A percentile compares a stretch with the other conserved stretches of the same genome.
Evolutionary conservation across 2,113 vertebrate species (phyloP).

Genomic region (Smithornis capensis): DNA sequence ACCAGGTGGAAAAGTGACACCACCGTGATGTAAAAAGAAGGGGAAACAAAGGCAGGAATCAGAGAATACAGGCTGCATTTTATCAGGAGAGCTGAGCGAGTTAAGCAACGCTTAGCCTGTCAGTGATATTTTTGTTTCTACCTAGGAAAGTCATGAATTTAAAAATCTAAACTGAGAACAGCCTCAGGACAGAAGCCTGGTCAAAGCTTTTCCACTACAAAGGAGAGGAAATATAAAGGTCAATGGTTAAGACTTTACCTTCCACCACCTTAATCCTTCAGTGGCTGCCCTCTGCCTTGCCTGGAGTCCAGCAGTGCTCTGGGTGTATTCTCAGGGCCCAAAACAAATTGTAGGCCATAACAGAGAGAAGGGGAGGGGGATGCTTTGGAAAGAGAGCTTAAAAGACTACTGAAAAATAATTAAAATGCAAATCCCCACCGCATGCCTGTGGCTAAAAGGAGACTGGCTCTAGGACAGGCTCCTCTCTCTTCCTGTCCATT

Average conservation of each 20-base stretch:
- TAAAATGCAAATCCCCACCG: conserved; percentile 46
- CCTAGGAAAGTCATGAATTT: not conserved
- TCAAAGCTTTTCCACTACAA: not conserved
- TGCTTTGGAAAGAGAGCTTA: conserved; percentile 42
- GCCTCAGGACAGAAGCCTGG: not conserved
- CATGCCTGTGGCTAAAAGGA: conserved; percentile 45
- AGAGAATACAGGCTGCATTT: not conserved
- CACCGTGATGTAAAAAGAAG: not conserved
- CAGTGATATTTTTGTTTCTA: not conserved
- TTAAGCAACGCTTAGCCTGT: not conserved
- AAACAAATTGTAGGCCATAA: not conserved
- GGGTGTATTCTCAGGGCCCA: not conserved
- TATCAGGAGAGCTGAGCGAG: fast-evolving
- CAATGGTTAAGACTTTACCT: conserved; percentile 48
- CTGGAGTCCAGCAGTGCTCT: not conserved
- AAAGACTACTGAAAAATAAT: conserved; percentile 43
- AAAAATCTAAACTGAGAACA: not conserved
- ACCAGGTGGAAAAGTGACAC: not conserved
- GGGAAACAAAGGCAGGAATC: not conserved
- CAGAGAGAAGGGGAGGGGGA: conserved; percentile 1
- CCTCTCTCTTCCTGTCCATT: conserved; percentile 33
- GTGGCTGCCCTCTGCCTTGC: not conserved
- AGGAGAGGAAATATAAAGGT: conserved; percentile 32
- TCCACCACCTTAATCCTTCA: not conserved
- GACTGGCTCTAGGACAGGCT: conserved; percentile 11